Percentiles rank a stretch among this genome's conserved stretches.
These are phyloP conservation scores for Pelosia muscerda DNA, from an alignment of 2,888 invertebrate genomes.

Conservation along the genomic window DNA sequence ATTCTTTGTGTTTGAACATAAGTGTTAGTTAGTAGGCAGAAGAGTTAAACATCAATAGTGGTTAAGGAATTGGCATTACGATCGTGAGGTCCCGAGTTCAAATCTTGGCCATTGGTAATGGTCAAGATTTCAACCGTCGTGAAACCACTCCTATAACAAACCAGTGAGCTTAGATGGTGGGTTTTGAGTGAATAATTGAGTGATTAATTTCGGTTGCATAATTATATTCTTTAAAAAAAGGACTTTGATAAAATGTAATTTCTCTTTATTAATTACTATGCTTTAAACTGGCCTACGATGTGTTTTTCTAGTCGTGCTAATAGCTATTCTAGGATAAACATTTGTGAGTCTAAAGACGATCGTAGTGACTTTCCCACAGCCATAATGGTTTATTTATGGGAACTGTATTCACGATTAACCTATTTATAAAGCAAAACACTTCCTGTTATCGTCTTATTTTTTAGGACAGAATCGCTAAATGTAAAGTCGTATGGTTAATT, in stretches of 20 bases:
- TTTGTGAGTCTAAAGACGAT: not conserved
- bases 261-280: conserved; percentile 8
- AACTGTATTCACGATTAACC: not conserved
- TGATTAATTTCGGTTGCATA: too few relatives aligned
- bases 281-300: not conserved
- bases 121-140: too few relatives aligned
- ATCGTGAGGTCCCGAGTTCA: too few relatives aligned
- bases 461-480: not conserved
- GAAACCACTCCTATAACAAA: too few relatives aligned
- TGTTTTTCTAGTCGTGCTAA: not conserved
- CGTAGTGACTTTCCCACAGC: not conserved
- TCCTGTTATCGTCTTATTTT: conserved; percentile 2
- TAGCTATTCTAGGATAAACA: not conserved
- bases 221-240: conserved; percentile 20
- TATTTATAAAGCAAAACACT: not conserved
- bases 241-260: conserved; percentile 14
- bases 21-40: too few relatives aligned
- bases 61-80: too few relatives aligned
- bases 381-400: not conserved
- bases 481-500: not conserved
- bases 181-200: too few relatives aligned
- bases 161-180: too few relatives aligned
- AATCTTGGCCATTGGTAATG: too few relatives aligned
- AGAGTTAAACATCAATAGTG: too few relatives aligned
- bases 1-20: too few relatives aligned